Percentiles rank a stretch among this genome's conserved stretches.
These are phyloP conservation scores for Sebastes steindachneri DNA, from an alignment of 2,797 vertebrate species.

Conservation along the genomic window DNA sequence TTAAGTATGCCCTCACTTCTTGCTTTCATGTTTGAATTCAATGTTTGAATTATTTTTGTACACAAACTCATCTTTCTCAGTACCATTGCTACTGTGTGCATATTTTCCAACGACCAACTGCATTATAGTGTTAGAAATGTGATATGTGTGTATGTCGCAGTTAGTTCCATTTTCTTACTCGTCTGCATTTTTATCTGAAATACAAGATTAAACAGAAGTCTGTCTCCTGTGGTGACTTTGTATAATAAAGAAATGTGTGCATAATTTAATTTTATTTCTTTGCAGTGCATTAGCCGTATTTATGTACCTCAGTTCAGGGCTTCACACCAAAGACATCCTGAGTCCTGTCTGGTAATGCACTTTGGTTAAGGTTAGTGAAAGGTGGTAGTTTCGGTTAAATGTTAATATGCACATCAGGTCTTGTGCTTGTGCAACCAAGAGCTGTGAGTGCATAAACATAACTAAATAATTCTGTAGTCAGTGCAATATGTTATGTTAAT, in stretches of 20 bases:
- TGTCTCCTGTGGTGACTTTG: not conserved
- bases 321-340: not conserved
- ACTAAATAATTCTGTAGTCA: not conserved
- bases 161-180: not conserved
- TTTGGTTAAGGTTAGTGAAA: not conserved
- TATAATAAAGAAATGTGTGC: not conserved
- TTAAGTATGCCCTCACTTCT: not conserved
- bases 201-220: not conserved
- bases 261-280: not conserved
- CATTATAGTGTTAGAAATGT: not conserved
- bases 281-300: not conserved
- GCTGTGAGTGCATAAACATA: not conserved
- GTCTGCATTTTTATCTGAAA: constrained; percentile 7
- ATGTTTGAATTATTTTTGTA: not conserved
- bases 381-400: not conserved
- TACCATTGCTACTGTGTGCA: not conserved
- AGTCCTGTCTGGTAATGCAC: not conserved
- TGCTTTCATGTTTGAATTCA: not conserved
- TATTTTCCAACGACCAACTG: not conserved
- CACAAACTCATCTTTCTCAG: not conserved
- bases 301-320: not conserved
- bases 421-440: not conserved
- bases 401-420: not conserved
- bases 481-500: not conserved
- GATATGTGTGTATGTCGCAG: not conserved